Percentiles rank a stretch among this genome's conserved stretches.
Evolutionary conservation across 2,888 invertebrate species (phyloP).

Genomic region (Patella caerulea): DNA sequence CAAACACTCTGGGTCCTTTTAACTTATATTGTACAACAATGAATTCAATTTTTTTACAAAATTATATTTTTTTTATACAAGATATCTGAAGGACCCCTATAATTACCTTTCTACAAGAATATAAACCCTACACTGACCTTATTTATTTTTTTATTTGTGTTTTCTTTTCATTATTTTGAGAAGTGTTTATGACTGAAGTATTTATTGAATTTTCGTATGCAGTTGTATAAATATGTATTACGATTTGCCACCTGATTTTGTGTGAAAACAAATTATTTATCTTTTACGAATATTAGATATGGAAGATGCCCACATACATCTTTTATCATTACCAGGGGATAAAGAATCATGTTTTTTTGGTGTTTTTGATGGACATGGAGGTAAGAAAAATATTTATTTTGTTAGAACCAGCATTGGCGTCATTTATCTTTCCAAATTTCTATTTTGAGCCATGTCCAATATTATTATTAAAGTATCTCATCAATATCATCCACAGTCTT

Average conservation of each 20-base stretch:
- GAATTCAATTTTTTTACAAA: too few species aligned
- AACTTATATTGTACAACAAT: too few species aligned
- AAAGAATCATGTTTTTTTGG: conserved; percentile 94
- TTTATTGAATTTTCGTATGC: background rate
- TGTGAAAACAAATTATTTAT: background rate
- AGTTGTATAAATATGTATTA: conserved; percentile 2
- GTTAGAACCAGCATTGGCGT: background rate
- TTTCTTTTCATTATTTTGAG: background rate
- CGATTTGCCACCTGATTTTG: background rate
- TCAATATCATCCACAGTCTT: too few species aligned
- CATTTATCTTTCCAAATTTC: background rate
- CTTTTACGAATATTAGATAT: conserved; percentile 75
- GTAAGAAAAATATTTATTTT: conserved; percentile 71
- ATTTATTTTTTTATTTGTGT: background rate
- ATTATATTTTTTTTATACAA: too few species aligned
- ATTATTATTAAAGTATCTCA: too few species aligned
- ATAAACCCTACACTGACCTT: too few species aligned
- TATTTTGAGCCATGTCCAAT: too few species aligned
- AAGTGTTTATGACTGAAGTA: background rate
- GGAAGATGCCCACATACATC: conserved; percentile 99
- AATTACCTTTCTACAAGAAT: too few species aligned
- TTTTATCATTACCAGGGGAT: conserved; percentile 87
- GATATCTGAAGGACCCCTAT: too few species aligned
- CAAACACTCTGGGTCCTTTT: too few species aligned
- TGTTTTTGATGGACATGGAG: conserved; percentile 96